Percentiles rank a stretch among this genome's conserved stretches.
phyloP scores from a whole-genome alignment of 1,140 invertebrate species.

The Drosophila neocordata region DNA sequence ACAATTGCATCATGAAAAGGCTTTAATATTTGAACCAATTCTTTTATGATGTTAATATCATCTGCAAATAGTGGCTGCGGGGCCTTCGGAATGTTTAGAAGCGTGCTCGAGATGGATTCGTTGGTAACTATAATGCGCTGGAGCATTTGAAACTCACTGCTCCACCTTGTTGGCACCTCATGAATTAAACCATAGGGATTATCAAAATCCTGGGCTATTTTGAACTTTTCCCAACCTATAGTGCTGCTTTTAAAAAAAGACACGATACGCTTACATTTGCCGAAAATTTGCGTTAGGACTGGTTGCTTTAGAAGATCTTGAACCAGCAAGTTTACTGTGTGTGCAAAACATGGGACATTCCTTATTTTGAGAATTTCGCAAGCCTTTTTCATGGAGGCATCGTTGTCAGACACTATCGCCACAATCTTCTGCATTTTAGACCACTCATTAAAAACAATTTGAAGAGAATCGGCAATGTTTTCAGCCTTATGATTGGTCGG shows the following conservation, averaged over 20 bases:
- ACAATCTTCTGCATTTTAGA: background rate
- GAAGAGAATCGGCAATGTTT: background rate
- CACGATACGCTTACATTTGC: background rate
- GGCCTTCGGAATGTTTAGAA: background rate
- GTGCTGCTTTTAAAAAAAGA: background rate
- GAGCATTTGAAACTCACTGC: background rate
- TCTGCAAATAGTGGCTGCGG: background rate
- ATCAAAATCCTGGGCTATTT: background rate
- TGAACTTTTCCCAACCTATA: background rate
- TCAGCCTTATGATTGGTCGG: background rate
- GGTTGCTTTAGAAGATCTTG: constrained; percentile 1
- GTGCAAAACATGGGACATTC: background rate
- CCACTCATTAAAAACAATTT: background rate
- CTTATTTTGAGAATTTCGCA: too few relatives aligned
- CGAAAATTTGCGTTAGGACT: too few relatives aligned
- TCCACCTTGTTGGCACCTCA: background rate
- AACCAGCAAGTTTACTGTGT: background rate
- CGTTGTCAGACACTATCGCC: background rate
- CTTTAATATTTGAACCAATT: background rate
- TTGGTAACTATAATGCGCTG: background rate
- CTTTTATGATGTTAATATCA: background rate
- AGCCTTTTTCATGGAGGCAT: too few relatives aligned
- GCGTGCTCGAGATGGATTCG: background rate
- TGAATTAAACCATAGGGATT: background rate
- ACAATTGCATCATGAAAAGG: background rate